Percentiles rank a stretch among this genome's conserved stretches.
phyloP scores from a whole-genome alignment of 2,797 vertebrate genomes.

The Carcharodon carcharias region DNA sequence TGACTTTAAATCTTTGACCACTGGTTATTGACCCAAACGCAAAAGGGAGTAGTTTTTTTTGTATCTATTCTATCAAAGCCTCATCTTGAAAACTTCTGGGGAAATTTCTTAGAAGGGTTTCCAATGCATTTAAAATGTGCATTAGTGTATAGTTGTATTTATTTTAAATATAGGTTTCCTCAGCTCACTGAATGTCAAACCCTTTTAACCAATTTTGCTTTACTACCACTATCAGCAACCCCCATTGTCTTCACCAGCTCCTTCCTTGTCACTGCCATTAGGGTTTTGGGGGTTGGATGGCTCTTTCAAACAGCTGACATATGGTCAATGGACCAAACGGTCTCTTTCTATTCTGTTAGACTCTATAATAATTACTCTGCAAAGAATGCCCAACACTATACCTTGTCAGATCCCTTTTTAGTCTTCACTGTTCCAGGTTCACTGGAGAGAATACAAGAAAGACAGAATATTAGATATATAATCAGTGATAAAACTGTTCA shows the following conservation, averaged over 20 bases:
- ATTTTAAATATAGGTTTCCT: background rate
- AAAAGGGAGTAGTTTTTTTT: background rate
- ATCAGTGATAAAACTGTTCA: background rate
- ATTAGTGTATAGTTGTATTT: background rate
- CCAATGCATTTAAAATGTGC: background rate
- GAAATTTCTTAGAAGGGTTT: background rate
- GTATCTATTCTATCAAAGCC: background rate
- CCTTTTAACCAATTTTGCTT: background rate
- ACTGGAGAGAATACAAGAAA: conserved; percentile 22
- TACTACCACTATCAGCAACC: background rate
- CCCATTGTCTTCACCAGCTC: background rate
- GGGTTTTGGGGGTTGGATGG: background rate
- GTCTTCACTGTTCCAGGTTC: conserved; percentile 20
- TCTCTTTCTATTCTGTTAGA: background rate
- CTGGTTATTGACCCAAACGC: background rate
- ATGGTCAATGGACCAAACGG: background rate
- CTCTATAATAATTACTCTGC: background rate
- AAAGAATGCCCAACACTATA: background rate
- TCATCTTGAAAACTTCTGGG: background rate
- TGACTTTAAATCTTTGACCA: no score
- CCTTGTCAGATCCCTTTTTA: conserved; percentile 25
- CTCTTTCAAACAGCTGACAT: background rate
- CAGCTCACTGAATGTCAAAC: background rate
- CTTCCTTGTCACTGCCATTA: background rate
- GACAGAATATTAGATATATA: background rate